Percentiles rank a stretch among this genome's conserved stretches.
phyloP scores from a whole-genome alignment of 2,888 invertebrate genomes.

The Lobophora halterata region DNA sequence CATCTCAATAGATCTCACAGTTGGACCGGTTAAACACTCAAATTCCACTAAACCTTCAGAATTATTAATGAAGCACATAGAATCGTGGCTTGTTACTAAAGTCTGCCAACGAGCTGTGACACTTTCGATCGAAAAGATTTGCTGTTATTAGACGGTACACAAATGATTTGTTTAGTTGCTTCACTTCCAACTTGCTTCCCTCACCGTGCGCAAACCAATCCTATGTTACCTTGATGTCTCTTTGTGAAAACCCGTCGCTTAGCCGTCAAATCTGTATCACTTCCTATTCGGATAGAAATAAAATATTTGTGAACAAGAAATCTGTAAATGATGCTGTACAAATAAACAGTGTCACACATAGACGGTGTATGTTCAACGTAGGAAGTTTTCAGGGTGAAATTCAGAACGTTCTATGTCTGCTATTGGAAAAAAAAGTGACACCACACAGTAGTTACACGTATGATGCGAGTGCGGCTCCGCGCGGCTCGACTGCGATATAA shows the following conservation, averaged over 20 bases:
- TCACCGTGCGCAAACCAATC: conserved; percentile 13
- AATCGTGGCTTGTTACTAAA: conserved; percentile 11
- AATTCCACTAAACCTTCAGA: conserved; percentile 22
- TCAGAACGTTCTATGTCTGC: conserved; percentile 2
- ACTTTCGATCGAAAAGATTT: conserved; percentile 29
- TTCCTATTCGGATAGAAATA: conserved; percentile 59
- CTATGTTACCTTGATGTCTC: conserved; percentile 70
- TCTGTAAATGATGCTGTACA: conserved; percentile 62
- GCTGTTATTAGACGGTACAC: conserved; percentile 29
- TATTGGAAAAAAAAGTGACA: conserved; percentile 12
- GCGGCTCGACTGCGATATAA: conserved; percentile 88
- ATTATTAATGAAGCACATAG: conserved; percentile 32
- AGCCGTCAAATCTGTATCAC: conserved; percentile 45
- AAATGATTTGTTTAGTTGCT: conserved; percentile 18
- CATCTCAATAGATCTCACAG: conserved; percentile 29
- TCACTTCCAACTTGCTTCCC: conserved; percentile 17
- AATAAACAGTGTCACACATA: conserved; percentile 54
- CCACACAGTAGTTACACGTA: conserved; percentile 87
- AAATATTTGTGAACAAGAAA: conserved; percentile 21
- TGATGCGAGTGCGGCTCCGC: conserved; percentile 90
- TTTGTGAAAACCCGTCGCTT: conserved; percentile 57
- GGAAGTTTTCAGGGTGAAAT: conserved; percentile 16
- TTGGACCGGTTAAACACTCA: conserved; percentile 28
- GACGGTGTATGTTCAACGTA: conserved; percentile 44
- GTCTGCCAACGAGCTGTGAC: conserved; percentile 16